Conservation (phyloP, 2,888 invertebrate genomes). For the Drosophila neutralis region DNA sequence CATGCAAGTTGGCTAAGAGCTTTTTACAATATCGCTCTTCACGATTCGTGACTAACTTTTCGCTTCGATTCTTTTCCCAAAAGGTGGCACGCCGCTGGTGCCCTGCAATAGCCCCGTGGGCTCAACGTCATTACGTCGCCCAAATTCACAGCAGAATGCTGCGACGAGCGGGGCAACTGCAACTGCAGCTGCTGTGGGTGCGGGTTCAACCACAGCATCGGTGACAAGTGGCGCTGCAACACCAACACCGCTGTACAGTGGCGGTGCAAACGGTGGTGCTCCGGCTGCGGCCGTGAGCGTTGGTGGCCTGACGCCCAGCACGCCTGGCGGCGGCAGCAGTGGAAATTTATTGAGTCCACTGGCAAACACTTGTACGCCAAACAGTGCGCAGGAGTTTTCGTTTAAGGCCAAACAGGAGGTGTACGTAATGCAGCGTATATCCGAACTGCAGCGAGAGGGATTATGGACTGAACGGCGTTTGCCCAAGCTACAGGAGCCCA, state of each 20-base stretch:
- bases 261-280: conserved; percentile 33
- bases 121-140: conserved; percentile 69
- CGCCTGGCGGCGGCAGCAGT: conserved; percentile 61
- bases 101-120: conserved; percentile 80
- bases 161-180: conserved; percentile 44
- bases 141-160: conserved; percentile 53
- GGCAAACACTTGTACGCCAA: conserved; percentile 69
- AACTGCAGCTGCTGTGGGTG: conserved; percentile 10
- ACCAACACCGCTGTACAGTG: conserved; percentile 47
- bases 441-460: conserved; percentile 96
- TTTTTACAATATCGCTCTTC: conserved; percentile 1
- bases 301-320: conserved; percentile 55
- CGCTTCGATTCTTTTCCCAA: conserved; percentile 68
- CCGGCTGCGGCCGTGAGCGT: conserved; percentile 11
- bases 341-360: conserved; percentile 68
- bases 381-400: conserved; percentile 87
- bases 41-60: conserved; percentile 25
- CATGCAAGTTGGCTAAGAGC: conserved; percentile 56
- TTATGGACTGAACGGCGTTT: conserved; percentile 96
- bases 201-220: conserved; percentile 15
- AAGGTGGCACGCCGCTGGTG: conserved; percentile 86
- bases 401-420: conserved; percentile 96
- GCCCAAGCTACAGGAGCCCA: conserved; percentile 96
- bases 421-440: conserved; percentile 95
- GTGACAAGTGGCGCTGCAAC: conserved; percentile 31